phyloP scores from a whole-genome alignment of 1,140 invertebrate species.

The Pachypeltis micranthus region DNA sequence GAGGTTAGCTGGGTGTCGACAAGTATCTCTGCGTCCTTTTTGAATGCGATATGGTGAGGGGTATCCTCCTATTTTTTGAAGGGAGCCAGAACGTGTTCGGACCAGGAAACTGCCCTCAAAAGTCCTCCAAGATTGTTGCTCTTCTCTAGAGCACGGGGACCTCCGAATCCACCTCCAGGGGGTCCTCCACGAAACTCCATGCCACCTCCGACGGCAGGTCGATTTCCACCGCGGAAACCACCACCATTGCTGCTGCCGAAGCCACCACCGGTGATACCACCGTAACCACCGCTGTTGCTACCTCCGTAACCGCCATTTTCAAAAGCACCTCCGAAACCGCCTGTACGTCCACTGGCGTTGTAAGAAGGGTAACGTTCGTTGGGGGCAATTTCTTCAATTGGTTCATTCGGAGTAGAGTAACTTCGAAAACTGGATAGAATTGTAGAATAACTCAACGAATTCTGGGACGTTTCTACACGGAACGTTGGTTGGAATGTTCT shows the following conservation, averaged over 20 bases:
- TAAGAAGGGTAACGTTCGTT: slow-evolving; percentile 10
- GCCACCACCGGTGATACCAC: slow-evolving; percentile 13
- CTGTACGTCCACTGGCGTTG: slow-evolving; percentile 24
- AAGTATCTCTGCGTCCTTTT: too few species aligned
- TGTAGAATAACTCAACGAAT: too few species aligned
- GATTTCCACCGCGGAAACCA: not conserved
- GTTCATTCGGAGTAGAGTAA: not conserved
- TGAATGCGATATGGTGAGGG: slow-evolving; percentile 39
- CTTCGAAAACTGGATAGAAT: not conserved
- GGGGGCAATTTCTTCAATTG: not conserved
- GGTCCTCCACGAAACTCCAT: slow-evolving; percentile 20
- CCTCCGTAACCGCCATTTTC: slow-evolving; percentile 8
- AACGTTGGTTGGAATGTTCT: too few species aligned
- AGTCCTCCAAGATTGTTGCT: slow-evolving; percentile 39
- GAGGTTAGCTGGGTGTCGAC: too few species aligned
- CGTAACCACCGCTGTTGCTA: too few species aligned
- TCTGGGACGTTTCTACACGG: too few species aligned
- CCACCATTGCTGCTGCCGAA: not conserved
- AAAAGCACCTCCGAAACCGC: slow-evolving; percentile 14
- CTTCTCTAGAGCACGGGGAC: not conserved
- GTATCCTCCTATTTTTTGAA: slow-evolving; percentile 51
- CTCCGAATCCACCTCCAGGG: slow-evolving; percentile 23
- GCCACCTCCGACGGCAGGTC: slow-evolving; percentile 12
- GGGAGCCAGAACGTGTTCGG: slow-evolving; percentile 37
- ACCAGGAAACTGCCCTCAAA: slow-evolving; percentile 44